A percentile compares a stretch with the other conserved stretches of the same genome.
Evolutionary conservation across 2,888 invertebrate species (phyloP).

Genomic region (Hydroisotoma schaefferi): DNA sequence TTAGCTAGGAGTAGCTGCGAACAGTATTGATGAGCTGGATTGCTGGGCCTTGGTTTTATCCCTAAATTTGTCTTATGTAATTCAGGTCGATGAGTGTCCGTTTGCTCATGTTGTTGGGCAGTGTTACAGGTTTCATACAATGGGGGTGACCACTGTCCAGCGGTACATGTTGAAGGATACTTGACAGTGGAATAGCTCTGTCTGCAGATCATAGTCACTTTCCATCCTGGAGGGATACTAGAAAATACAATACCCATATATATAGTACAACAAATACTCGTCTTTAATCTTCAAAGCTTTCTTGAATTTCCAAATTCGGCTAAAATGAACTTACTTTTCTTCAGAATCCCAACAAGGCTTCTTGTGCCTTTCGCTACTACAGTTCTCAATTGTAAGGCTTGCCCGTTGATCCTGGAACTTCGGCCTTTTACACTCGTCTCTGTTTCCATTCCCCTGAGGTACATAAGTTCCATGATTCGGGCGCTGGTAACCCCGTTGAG

Average conservation of each 20-base stretch:
- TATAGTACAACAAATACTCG: background rate
- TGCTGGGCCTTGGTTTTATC: background rate
- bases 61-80: background rate
- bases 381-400: slow-evolving; percentile 2
- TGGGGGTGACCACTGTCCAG: slow-evolving; percentile 5
- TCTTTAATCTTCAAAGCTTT: background rate
- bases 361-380: background rate
- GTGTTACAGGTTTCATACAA: background rate
- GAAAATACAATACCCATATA: background rate
- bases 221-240: slow-evolving; percentile 11
- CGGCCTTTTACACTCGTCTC: background rate
- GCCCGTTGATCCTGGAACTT: background rate
- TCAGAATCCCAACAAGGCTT: background rate
- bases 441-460: background rate
- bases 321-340: background rate
- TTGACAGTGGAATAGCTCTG: background rate
- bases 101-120: background rate
- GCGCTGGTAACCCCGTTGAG: background rate
- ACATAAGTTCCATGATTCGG: background rate
- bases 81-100: background rate
- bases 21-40: background rate
- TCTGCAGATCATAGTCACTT: slow-evolving; percentile 3
- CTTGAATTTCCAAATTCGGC: background rate
- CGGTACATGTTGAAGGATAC: slow-evolving; percentile 10
- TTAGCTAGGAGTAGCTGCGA: slow-evolving; percentile 2